Percentiles rank a stretch among this genome's conserved stretches.
Conservation (phyloP, 30 jellyfish, hydroid and myxozoan genomes). For the Nemopilema nomurai region DNA sequence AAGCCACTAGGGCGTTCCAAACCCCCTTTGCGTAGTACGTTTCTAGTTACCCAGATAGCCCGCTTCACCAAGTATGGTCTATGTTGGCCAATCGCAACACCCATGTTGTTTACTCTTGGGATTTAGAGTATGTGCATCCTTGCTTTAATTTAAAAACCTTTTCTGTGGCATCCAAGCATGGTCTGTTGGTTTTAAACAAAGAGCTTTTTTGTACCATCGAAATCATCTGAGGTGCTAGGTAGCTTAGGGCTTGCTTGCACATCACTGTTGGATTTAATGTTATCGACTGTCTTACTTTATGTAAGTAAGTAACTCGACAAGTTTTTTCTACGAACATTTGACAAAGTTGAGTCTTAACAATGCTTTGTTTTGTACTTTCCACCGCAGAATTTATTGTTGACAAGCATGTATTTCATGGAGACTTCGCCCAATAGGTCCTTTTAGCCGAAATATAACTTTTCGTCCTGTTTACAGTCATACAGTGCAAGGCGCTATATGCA, state of each 20-base stretch:
- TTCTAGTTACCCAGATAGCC: too few species aligned
- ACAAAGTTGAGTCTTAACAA: not conserved
- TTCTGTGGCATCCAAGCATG: not conserved
- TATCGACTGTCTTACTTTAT: not conserved
- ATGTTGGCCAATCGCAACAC: not conserved
- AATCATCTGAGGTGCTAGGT: not conserved
- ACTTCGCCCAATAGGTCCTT: not conserved
- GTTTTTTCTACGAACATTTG: not conserved
- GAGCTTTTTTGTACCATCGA: not conserved
- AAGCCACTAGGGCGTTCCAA: too few species aligned
- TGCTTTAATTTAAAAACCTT: too few species aligned
- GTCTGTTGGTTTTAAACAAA: not conserved
- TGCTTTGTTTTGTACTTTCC: not conserved
- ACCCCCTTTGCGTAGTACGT: too few species aligned
- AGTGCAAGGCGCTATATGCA: too few species aligned
- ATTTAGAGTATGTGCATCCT: not conserved
- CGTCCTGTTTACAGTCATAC: too few species aligned
- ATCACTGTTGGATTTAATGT: not conserved
- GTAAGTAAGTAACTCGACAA: not conserved
- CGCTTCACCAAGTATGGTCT: too few species aligned
- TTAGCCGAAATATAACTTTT: too few species aligned
- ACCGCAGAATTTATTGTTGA: not conserved
- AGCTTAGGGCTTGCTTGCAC: not conserved
- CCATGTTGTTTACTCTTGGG: not conserved
- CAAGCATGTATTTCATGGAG: not conserved